Base-by-base conservation (phyloP, 2,888 invertebrate species). In the Coronaproctus castanopsis region DNA sequence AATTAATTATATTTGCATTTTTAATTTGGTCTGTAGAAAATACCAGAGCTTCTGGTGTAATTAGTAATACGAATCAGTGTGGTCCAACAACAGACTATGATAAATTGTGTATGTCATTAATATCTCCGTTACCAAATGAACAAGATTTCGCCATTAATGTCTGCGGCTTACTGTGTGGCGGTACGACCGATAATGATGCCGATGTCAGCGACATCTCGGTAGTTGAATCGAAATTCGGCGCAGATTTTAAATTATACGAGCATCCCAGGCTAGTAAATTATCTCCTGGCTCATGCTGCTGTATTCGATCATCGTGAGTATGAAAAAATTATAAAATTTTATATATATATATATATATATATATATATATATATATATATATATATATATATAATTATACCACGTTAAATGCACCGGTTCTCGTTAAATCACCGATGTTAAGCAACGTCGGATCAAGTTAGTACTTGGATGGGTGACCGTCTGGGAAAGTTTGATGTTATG, bases 81-180 rank as follows among this genome's bases (percentile, higher is more conserved):
- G n/a, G n/a, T n/a, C n/a, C n/a, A n/a, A n/a, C 77, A 58, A 82
- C 85, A 1, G 87, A 88, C 68, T 90, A 88, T 70, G 86, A 87
- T 67, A 83, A 90, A 62, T 75, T 98, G 61, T 81, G 89, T n/a
- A 76, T 93, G 58, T 92, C 96, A 0, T 77, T 98, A 50, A 75
- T 92, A 57, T 91, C 91, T n/a, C 95, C 97, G 1, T 78, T 98
- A 71, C 96, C 97, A 3, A 98, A 98, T 72, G 97, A 98, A 72
- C 92, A 96, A 71, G 97, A 97, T 74, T 93, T 97, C 72, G 95
- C 95, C 23, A 85, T 98, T 67, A 97, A 97, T 72, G 91, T 96
- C 2, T 95, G 95, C 72, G 93, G 92, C 0, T 77, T 98, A 61
- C 78, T 98, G 66, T 92, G 95, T 3, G 59, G 59, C 23, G 36